Evolutionary conservation across 2,113 vertebrate genomes (phyloP).

Genomic region (Serilophus lunatus): DNA sequence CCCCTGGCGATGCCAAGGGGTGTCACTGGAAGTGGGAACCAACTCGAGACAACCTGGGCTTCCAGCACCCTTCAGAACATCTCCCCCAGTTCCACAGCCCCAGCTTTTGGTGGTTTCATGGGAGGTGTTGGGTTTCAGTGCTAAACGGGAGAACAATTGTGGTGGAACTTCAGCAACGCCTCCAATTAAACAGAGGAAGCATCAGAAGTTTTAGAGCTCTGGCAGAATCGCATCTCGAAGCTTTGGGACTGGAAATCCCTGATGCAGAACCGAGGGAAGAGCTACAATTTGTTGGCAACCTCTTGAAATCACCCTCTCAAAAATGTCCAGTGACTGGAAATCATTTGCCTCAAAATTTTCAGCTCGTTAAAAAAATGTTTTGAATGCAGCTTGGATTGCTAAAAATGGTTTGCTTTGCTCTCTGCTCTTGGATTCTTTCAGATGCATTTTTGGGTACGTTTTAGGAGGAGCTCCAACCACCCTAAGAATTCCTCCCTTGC

Average conservation of each 20-base stretch:
- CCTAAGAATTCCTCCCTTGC: background rate
- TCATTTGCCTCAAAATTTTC: background rate
- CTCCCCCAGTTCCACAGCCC: background rate
- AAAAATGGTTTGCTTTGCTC: background rate
- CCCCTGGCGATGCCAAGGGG: background rate
- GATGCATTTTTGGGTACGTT: background rate
- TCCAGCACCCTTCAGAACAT: fast-evolving
- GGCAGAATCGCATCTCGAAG: background rate
- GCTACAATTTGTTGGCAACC: slow-evolving; percentile 7
- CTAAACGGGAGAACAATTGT: background rate
- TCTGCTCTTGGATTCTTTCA: background rate
- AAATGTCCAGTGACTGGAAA: background rate
- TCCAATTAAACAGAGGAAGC: background rate
- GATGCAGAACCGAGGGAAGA: background rate
- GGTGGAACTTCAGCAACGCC: background rate
- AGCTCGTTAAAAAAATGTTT: background rate
- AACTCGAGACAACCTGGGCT: fast-evolving
- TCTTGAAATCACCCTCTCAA: background rate
- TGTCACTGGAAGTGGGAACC: background rate
- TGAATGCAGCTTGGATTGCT: background rate
- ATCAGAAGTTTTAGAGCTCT: background rate
- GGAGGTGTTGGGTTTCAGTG: fast-evolving
- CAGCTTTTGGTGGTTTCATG: background rate
- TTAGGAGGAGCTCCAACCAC: background rate
- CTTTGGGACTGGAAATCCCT: background rate